Percentiles rank a stretch among this genome's conserved stretches.
phyloP scores from a whole-genome alignment of 2,888 invertebrate genomes.

The Luffia ferchaultella region DNA sequence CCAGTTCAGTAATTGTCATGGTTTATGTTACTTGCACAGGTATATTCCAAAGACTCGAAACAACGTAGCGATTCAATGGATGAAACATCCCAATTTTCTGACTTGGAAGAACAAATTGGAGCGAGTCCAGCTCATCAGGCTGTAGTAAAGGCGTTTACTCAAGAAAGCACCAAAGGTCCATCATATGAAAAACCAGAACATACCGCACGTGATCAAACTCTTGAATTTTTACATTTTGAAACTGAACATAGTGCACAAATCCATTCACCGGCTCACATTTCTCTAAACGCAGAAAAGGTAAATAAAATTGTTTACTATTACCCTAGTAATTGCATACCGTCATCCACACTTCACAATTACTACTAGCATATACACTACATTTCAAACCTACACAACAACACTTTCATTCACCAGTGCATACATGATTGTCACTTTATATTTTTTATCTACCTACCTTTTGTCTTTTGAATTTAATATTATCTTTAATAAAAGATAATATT shows the following conservation, averaged over 20 bases:
- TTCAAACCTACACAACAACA: no score
- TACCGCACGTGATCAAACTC: constrained; percentile 28
- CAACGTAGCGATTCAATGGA: constrained; percentile 59
- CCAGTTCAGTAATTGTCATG: no score
- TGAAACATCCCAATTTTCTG: constrained; percentile 58
- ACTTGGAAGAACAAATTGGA: constrained; percentile 55
- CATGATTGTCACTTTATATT: not conserved
- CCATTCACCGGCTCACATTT: constrained; percentile 21
- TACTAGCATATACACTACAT: no score
- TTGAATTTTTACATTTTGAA: constrained; percentile 46
- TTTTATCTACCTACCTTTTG: not conserved
- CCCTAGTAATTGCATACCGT: no score
- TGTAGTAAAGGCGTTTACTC: constrained; percentile 19
- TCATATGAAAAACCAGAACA: constrained; percentile 9
- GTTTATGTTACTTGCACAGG: constrained; percentile 23
- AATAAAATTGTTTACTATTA: not conserved
- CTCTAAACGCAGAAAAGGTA: constrained; percentile 40
- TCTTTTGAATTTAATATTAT: not conserved
- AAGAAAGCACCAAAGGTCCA: constrained; percentile 21
- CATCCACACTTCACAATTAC: no score
- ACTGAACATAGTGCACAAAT: constrained; percentile 41
- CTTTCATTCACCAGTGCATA: no score
- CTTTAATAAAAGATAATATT: not conserved
- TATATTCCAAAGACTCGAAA: constrained; percentile 52
- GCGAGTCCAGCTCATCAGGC: constrained; percentile 45